Conservation (phyloP, 1,140 invertebrate species). For the Apis laboriosa region DNA sequence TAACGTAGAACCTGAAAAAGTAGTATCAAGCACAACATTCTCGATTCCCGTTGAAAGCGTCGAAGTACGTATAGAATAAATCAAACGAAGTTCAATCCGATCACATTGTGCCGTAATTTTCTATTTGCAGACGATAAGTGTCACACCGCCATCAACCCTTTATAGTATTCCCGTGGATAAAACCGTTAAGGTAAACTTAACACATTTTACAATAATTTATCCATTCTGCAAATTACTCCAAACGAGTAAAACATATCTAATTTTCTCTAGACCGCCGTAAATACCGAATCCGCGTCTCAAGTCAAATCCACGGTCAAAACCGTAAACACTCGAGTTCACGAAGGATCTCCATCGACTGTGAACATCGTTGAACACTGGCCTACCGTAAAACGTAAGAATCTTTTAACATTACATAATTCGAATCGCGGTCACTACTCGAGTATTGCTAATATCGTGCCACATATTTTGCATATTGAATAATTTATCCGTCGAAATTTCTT, state of each 20-base stretch:
- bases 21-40: not conserved
- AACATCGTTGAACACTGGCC: not conserved
- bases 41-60: not conserved
- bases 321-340: not conserved
- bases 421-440: not conserved
- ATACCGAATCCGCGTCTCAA: not conserved
- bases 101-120: not conserved
- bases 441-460: not conserved
- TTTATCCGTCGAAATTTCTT: conserved; percentile 3
- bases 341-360: not conserved
- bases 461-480: conserved; percentile 1
- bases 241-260: too few relatives aligned
- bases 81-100: not conserved
- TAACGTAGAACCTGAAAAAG: not conserved
- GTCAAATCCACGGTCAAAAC: not conserved
- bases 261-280: not conserved
- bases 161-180: conserved; percentile 37
- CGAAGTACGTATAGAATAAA: not conserved
- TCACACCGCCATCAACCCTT: conserved; percentile 4
- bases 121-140: not conserved
- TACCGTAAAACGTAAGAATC: not conserved
- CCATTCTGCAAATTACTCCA: accelerated
- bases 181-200: conserved; percentile 23
- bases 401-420: not conserved
- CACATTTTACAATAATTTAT: not conserved